These are phyloP conservation scores for Drosophila yakuba DNA, from an alignment of 1,140 invertebrate species.

Conservation along the genomic window DNA sequence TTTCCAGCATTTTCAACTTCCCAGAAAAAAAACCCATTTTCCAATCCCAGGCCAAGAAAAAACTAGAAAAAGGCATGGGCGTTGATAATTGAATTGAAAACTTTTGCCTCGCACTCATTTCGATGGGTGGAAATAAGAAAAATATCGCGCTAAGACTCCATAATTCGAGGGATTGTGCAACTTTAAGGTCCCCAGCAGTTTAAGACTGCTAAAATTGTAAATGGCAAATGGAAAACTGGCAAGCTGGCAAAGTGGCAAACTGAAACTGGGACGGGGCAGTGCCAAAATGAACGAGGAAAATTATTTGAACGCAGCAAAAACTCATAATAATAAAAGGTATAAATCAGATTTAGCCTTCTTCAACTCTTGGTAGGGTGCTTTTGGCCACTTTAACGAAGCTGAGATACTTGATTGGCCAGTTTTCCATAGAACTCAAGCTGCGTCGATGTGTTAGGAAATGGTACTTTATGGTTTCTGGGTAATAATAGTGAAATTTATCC, in stretches of 20 bases:
- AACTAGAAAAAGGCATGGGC: constrained; percentile 44
- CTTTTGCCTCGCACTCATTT: constrained; percentile 64
- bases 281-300: constrained; percentile 13
- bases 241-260: constrained; percentile 5
- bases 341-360: constrained; percentile 63
- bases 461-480: background rate
- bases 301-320: constrained; percentile 1
- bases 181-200: constrained; percentile 4
- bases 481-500: background rate
- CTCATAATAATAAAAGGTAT: constrained; percentile 58
- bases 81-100: constrained; percentile 80
- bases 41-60: background rate
- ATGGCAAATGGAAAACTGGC: constrained; percentile 36
- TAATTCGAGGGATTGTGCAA: constrained; percentile 64
- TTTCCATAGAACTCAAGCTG: constrained; percentile 7
- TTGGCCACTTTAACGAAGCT: constrained; percentile 10
- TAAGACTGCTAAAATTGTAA: constrained; percentile 1
- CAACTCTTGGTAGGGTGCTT: constrained; percentile 7
- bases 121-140: constrained; percentile 30
- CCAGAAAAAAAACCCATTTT: background rate
- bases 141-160: constrained; percentile 54
- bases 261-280: constrained; percentile 42
- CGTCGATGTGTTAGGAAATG: constrained; percentile 5
- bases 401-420: constrained; percentile 10
- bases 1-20: background rate